Evolutionary conservation across 2,113 vertebrate genomes (phyloP).

Genomic region (Penelope pileata): DNA sequence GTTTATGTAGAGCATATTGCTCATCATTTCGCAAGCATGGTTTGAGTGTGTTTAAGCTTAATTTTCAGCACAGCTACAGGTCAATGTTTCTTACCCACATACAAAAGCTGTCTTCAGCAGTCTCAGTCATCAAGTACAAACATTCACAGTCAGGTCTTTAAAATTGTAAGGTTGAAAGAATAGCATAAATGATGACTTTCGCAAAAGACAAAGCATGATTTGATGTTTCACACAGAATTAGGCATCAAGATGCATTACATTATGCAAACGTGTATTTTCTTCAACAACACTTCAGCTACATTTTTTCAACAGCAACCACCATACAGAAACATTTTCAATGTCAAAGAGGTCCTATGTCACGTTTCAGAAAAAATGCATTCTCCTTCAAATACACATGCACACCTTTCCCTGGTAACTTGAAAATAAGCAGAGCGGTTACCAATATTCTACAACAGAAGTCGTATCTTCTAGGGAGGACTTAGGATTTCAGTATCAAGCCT

Average conservation of each 20-base stretch:
- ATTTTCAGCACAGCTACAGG: background rate
- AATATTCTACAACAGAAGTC: background rate
- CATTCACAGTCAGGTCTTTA: background rate
- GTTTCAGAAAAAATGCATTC: background rate
- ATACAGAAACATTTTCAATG: background rate
- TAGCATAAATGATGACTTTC: background rate
- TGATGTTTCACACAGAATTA: background rate
- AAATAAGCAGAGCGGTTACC: background rate
- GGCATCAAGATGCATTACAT: fast-evolving
- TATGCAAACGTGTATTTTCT: background rate
- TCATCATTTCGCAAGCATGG: background rate
- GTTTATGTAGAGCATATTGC: background rate
- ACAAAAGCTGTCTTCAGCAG: background rate
- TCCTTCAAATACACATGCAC: background rate
- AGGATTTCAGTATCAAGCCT: background rate
- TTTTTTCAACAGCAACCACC: background rate
- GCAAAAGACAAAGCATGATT: background rate
- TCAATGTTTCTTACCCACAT: background rate
- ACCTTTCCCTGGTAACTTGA: background rate
- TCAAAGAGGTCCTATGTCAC: background rate
- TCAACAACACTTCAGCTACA: too few species aligned
- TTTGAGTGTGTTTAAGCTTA: background rate
- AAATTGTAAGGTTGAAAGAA: background rate
- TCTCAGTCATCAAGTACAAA: background rate
- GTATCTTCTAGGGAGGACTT: background rate